Evolutionary conservation across 1,140 invertebrate genomes (phyloP).

Genomic region (Pseudomyrmex flavicornis): DNA sequence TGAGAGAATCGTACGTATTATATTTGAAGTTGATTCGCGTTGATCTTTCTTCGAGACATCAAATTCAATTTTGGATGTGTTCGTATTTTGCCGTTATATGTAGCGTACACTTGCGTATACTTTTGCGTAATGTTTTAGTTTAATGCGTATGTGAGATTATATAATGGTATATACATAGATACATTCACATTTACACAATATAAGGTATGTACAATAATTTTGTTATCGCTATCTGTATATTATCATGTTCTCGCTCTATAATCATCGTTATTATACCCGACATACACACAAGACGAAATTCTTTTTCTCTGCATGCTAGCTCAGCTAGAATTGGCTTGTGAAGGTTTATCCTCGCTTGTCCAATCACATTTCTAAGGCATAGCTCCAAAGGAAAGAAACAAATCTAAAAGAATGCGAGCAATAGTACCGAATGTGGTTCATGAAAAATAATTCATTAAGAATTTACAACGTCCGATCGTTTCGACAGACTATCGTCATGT

Average conservation of each 20-base stretch:
- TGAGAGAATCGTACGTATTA: background rate
- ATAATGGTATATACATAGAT: constrained; percentile 76
- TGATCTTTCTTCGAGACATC: background rate
- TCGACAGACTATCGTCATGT: background rate
- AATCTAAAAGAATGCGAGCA: background rate
- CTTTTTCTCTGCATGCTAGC: no score
- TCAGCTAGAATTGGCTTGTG: no score
- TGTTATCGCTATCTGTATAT: background rate
- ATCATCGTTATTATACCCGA: background rate
- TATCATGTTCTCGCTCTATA: constrained; percentile 8
- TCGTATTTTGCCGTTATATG: background rate
- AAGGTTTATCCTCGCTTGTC: no score
- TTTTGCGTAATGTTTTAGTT: constrained; percentile 67
- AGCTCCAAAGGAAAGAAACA: no score
- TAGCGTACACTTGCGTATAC: constrained; percentile 1
- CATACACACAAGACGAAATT: background rate
- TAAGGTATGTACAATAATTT: constrained; percentile 68
- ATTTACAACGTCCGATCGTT: background rate
- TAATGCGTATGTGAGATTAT: constrained; percentile 45
- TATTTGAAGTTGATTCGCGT: background rate
- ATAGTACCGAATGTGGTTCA: no score
- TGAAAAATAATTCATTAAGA: constrained; percentile 13
- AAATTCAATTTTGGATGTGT: background rate
- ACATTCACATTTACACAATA: constrained; percentile 75
- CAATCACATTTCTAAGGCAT: no score